Evolutionary conservation across 2,113 vertebrate genomes (phyloP).

Genomic region (Lasiurus cinereus): DNA sequence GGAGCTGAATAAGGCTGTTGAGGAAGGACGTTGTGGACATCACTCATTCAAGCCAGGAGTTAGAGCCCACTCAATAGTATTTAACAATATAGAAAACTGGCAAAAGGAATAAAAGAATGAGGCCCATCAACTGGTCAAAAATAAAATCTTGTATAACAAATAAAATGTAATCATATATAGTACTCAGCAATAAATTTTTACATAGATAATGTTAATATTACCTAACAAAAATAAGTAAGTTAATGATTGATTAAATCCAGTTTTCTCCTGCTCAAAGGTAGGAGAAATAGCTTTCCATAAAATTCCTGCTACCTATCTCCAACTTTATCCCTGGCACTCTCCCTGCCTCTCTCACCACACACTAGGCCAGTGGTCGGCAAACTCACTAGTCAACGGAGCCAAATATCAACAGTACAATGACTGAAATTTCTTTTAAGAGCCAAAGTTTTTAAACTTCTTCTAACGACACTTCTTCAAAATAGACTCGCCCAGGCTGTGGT

Average conservation of each 20-base stretch:
- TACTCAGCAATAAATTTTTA: not conserved
- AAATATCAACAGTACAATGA: no score
- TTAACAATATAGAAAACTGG: not conserved
- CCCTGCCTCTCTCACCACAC: not conserved
- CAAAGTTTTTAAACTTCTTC: no score
- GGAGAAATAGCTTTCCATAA: slow-evolving; percentile 7
- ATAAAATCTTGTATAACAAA: not conserved
- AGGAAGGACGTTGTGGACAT: not conserved
- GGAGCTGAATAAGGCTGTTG: not conserved
- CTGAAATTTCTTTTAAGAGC: no score
- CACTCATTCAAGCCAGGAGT: not conserved
- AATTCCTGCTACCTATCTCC: not conserved
- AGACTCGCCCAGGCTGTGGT: no score
- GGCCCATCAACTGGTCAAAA: not conserved
- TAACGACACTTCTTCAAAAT: no score
- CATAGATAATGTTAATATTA: not conserved
- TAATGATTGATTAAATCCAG: not conserved
- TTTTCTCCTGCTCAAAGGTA: slow-evolving; percentile 4
- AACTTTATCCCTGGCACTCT: not conserved
- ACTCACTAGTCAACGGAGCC: no score
- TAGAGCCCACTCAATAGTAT: not conserved
- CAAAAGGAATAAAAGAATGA: not conserved
- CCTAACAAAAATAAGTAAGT: not conserved
- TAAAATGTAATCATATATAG: not conserved
- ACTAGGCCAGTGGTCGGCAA: not conserved